Percentiles rank a stretch among this genome's conserved stretches.
Evolutionary conservation across 2,113 vertebrate genomes (phyloP).

Genomic region (Cottus gobio): DNA sequence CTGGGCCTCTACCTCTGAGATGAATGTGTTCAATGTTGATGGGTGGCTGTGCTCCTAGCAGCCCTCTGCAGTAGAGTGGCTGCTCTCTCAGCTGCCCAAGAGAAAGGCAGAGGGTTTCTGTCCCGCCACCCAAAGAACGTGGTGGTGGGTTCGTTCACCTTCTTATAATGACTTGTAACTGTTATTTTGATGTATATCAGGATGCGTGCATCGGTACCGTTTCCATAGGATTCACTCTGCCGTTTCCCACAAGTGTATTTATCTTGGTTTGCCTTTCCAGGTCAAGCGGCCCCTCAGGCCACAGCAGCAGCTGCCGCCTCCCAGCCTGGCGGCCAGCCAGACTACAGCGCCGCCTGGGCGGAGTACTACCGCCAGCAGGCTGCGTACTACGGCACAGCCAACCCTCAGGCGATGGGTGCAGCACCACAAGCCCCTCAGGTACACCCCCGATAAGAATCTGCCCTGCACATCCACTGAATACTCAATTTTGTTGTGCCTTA

Average conservation of each 20-base stretch:
- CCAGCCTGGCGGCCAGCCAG: slow-evolving; percentile 93
- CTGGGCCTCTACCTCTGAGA: background rate
- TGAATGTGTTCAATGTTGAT: background rate
- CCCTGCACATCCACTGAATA: slow-evolving; percentile 42
- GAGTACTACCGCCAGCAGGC: slow-evolving; percentile 99
- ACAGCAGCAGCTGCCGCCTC: slow-evolving; percentile 84
- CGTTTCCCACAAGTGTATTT: background rate
- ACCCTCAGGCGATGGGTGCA: slow-evolving; percentile 94
- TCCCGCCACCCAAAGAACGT: slow-evolving; percentile 65
- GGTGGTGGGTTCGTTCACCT: slow-evolving; percentile 84
- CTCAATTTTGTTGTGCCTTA: slow-evolving; percentile 41
- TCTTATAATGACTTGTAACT: slow-evolving; percentile 62
- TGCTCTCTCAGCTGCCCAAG: slow-evolving; percentile 74
- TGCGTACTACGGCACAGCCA: slow-evolving; percentile 95
- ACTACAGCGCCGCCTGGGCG: slow-evolving; percentile 98
- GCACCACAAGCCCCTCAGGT: slow-evolving; percentile 93
- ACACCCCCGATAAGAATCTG: slow-evolving; percentile 76
- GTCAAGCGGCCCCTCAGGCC: slow-evolving; percentile 84
- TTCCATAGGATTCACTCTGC: background rate
- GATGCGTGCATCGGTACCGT: background rate
- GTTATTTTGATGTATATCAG: background rate
- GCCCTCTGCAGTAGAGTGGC: slow-evolving; percentile 73
- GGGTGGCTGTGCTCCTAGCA: slow-evolving; percentile 68
- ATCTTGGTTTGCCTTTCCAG: slow-evolving; percentile 37
- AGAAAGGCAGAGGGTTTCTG: slow-evolving; percentile 83